A percentile compares a stretch with the other conserved stretches of the same genome.
Conservation (phyloP, 2,797 vertebrate species). For the Tolypeutes matacus region DNA sequence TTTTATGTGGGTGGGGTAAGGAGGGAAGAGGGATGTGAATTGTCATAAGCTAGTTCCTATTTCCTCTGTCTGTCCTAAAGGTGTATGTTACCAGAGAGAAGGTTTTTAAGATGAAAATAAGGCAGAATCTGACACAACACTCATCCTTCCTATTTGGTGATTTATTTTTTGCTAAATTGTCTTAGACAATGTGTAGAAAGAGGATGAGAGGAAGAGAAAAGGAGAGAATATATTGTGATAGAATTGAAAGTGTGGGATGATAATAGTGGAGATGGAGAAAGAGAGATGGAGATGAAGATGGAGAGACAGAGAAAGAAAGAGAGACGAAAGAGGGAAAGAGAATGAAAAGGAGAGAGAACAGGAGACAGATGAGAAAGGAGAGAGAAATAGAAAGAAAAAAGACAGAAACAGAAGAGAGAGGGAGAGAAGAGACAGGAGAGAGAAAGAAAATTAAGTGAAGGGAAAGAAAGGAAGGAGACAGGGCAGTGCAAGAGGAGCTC, state of each 20-base stretch:
- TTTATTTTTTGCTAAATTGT: neutral
- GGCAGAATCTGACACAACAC: neutral
- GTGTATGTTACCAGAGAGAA: neutral
- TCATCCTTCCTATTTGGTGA: neutral
- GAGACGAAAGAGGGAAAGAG: too few relatives aligned
- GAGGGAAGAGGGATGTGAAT: neutral
- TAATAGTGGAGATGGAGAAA: neutral
- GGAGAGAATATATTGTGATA: neutral
- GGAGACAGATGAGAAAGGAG: neutral
- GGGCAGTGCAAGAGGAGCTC: fast-evolving
- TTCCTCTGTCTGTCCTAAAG: neutral
- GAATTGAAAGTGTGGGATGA: neutral
- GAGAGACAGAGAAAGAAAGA: neutral
- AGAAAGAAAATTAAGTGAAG: neutral
- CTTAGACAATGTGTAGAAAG: neutral
- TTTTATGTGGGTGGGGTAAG: neutral
- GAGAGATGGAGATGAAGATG: neutral
- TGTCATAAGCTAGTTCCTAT: neutral
- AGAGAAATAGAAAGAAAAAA: neutral
- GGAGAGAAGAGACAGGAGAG: neutral
- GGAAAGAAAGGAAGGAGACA: neutral
- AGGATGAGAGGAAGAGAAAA: neutral
- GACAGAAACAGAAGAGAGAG: too few relatives aligned
- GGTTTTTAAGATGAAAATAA: neutral
- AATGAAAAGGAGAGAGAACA: neutral